Base-by-base conservation (phyloP, 2,888 invertebrate species). In the Nematopogon swammerdamellus region DNA sequence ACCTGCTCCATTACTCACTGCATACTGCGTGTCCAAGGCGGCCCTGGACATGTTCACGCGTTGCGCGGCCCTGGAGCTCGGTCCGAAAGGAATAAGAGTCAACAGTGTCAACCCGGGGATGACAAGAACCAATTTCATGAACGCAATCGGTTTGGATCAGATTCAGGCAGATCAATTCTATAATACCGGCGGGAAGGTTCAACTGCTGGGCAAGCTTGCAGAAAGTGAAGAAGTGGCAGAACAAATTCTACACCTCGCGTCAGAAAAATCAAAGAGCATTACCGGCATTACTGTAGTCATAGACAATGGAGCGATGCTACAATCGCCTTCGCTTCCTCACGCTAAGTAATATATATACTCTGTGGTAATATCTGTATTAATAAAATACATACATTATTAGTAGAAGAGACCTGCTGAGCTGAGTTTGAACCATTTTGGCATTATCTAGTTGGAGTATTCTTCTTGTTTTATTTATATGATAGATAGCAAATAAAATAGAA, bases 201-300 rank as follows among this genome's bases (percentile, higher is more conserved):
- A 65, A 2, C 68, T 72, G 1, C 54, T 73, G 57, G 51, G 57
- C 6, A 36, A 18, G 6, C 17, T 42, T 2, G 4, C 48, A 1
- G 48, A 19, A 2, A 44, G 57, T 44, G 66, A 68, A 51, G 70
- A 72, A 51, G 65, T 74, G 1, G 70, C 71, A 4, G 68, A 70
- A 48, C 54, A 72, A 49, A 64, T 71, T 30, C 53, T 59, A 44
- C 72, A 68, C 52, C 58, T 74, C 36, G 70, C 72, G 14, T 69
- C 70, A 60, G 68, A 70, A 45, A 65, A 57, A 53, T 70, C 72
- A 36, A 61, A 54, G 50, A 64, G 67, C 59, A 62, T 73, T 42
- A 73, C 67, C 44, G 73, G 73, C 16, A 87, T 85, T 50, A 66
- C 70, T 62, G 64, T 68, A 57, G 66, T 74, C 57, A 68, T 75